Evolutionary conservation across 2,888 invertebrate species (phyloP), one percentile per base, ranked within the genome.

Genomic region (Amaurobius ferox): DNA sequence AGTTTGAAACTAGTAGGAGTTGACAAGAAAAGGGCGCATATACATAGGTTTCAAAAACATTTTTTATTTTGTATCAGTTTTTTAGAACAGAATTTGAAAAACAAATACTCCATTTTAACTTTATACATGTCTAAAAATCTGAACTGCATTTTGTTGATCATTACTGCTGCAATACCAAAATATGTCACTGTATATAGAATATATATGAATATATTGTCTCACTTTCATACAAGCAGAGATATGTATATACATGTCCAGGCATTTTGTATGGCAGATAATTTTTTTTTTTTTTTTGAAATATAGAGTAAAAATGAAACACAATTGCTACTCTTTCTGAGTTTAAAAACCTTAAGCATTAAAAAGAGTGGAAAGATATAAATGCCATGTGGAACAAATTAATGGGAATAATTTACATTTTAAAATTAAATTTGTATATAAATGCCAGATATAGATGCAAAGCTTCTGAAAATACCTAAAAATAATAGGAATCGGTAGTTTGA

Each of bases 161-260:
- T 23, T 40, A 30, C 13, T 35, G 29, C 32, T 26, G 11, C 35
- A 67, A 19, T 68, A 68, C 68, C 40, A 68, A 68, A 68, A 68
- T 68, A 68, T 23, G 32, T 28, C 40, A 68, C 40, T 40, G 32
- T 67, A 68, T 68, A 68, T 40, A 40, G 32, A 55, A 68, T 68
- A 68, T 68, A 68, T 40, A 35, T 40, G 26, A 68, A 68, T 40
- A 68, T 68, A 68, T n/a, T 30, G 7, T 13, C 64, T 64, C 64
- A 64, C 28, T 68, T 68, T 28, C 40, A 40, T 68, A 68, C 68
- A 68, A 68, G 19, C 68, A 35, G 23, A 23, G n/a, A n/a, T n/a
- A n/a, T n/a, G 7, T 40, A 68, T 68, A 68, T 35, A 35, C 68
- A 28, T 68, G 68, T 23, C 9, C 68, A 68, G 68, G 39, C 68